phyloP scores from a whole-genome alignment of 2,888 invertebrate genomes.

The Metallyticus violacea region DNA sequence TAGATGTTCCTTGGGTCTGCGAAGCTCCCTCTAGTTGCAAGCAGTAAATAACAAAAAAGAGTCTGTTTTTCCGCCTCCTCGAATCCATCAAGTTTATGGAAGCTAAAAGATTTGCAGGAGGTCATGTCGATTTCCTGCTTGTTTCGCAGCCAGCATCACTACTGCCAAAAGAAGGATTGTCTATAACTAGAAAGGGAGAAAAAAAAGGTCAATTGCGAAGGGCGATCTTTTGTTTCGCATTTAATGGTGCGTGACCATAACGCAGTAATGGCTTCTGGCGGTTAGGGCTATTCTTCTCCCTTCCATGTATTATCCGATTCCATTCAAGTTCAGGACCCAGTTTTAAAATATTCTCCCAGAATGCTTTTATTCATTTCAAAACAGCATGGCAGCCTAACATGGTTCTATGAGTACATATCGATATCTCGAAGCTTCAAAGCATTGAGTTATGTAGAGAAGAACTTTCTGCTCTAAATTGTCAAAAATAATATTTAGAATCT shows the following conservation, averaged over 20 bases:
- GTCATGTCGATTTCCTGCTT: background rate
- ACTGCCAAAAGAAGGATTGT: background rate
- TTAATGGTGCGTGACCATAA: conserved; percentile 23
- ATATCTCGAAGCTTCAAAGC: too few species aligned
- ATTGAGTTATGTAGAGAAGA: too few species aligned
- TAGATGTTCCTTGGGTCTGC: background rate
- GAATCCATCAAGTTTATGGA: background rate
- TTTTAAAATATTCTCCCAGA: background rate
- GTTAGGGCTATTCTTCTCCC: background rate
- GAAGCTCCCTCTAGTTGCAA: background rate
- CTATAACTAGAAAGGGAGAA: background rate
- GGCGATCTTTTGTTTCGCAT: conserved; percentile 22
- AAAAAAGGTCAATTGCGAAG: background rate
- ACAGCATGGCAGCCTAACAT: too few species aligned
- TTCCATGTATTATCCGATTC: background rate
- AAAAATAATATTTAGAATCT: too few species aligned
- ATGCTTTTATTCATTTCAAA: background rate
- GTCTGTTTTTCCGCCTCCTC: background rate
- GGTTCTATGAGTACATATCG: too few species aligned
- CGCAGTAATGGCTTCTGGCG: conserved; percentile 9
- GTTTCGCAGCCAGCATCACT: background rate
- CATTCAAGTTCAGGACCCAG: background rate
- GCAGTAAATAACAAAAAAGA: too few species aligned
- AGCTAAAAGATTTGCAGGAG: background rate
- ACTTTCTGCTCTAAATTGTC: too few species aligned